A percentile compares a stretch with the other conserved stretches of the same genome.
These are phyloP conservation scores for Xiphias gladius DNA, from an alignment of 2,113 vertebrate species.

Conservation along the genomic window DNA sequence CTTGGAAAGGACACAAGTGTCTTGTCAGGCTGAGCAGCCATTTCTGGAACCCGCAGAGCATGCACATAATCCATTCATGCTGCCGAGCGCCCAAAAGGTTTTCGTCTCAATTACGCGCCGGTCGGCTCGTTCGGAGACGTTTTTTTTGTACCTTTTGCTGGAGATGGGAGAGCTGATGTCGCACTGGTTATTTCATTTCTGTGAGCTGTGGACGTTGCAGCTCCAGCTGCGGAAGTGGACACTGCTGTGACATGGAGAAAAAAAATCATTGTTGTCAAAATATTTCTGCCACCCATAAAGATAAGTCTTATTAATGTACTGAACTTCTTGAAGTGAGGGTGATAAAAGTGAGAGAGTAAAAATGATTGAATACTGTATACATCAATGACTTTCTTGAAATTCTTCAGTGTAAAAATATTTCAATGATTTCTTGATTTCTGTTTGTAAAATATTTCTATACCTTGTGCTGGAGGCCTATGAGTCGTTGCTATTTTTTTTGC, in stretches of 20 bases:
- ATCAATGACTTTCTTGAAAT: neutral
- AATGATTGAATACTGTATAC: no score
- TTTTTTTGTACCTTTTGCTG: slow-evolving; percentile 43
- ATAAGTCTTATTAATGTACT: neutral
- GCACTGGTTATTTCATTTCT: slow-evolving; percentile 23
- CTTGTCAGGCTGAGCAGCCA: neutral
- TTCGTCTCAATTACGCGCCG: neutral
- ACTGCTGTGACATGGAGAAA: slow-evolving; percentile 31
- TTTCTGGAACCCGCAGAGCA: slow-evolving; percentile 15
- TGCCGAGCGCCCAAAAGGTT: neutral
- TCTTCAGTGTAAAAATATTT: neutral
- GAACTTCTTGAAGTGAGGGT: neutral
- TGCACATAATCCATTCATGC: slow-evolving; percentile 5
- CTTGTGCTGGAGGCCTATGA: slow-evolving; percentile 31
- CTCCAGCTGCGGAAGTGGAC: neutral
- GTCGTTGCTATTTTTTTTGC: neutral
- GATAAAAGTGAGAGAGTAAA: neutral
- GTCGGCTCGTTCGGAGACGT: neutral
- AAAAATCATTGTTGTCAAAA: slow-evolving; percentile 10
- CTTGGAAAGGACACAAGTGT: neutral
- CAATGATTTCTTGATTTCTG: neutral
- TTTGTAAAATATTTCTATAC: slow-evolving; percentile 27
- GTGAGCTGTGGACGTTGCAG: slow-evolving; percentile 13
- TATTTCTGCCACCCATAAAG: neutral
- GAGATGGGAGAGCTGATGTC: slow-evolving; percentile 16